These are phyloP conservation scores for Venusia cambrica DNA, from an alignment of 2,888 invertebrate genomes.

Conservation along the genomic window DNA sequence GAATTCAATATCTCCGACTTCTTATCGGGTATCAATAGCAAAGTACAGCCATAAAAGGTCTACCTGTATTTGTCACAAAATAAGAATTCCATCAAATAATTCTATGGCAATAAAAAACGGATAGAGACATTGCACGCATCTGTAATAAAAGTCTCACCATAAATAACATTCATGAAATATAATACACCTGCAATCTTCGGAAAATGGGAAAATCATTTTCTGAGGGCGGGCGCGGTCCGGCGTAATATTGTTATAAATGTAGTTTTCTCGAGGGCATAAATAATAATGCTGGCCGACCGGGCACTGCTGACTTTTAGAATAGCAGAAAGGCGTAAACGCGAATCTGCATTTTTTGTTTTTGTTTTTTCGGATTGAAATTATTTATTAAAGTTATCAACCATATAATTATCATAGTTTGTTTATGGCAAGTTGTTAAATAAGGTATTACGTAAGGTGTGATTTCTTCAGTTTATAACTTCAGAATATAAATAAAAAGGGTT, in stretches of 20 bases:
- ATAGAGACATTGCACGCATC: conserved; percentile 81
- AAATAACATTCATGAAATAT: conserved; percentile 81
- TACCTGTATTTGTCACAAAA: conserved; percentile 65
- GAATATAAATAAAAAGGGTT: too few species aligned
- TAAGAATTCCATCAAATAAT: conserved; percentile 74
- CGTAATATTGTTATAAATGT: conserved; percentile 81
- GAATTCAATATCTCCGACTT: conserved; percentile 47
- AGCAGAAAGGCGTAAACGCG: conserved; percentile 22
- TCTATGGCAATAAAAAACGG: conserved; percentile 72
- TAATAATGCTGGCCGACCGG: conserved; percentile 71
- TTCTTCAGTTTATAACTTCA: too few species aligned
- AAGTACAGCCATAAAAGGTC: conserved; percentile 57
- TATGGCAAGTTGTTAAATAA: too few species aligned
- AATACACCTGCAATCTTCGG: conserved; percentile 81
- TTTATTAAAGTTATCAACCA: too few species aligned
- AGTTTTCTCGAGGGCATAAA: conserved; percentile 75
- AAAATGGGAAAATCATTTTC: conserved; percentile 81
- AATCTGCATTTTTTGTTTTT: conserved; percentile 6
- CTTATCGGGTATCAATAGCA: conserved; percentile 51
- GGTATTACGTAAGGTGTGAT: too few species aligned
- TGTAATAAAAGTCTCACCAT: conserved; percentile 79
- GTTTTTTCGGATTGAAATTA: too few species aligned
- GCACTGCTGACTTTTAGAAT: conserved; percentile 25
- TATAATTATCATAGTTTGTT: too few species aligned
- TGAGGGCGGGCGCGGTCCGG: conserved; percentile 77